These are phyloP conservation scores for Pao palembangensis DNA, from an alignment of 2,113 vertebrate species.

Conservation along the genomic window DNA sequence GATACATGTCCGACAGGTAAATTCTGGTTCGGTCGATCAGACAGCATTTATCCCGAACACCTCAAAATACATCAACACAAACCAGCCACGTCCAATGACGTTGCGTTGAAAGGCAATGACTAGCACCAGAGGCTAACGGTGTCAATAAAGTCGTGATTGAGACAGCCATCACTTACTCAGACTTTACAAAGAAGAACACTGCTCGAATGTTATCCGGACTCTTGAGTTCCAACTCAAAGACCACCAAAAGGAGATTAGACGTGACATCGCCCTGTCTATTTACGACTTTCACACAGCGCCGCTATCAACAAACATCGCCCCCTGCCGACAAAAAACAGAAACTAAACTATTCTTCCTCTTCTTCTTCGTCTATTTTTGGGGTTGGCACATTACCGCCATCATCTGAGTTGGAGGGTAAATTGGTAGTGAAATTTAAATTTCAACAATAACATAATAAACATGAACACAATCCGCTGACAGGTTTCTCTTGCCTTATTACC, in stretches of 20 bases:
- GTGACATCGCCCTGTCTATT: slow-evolving; percentile 32
- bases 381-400: not conserved
- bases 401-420: too few relatives aligned
- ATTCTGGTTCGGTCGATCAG: too few relatives aligned
- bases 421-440: too few relatives aligned
- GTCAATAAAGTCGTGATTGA: not conserved
- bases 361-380: not conserved
- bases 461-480: too few relatives aligned
- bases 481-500: too few relatives aligned
- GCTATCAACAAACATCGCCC: slow-evolving; percentile 33
- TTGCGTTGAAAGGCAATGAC: slow-evolving; percentile 9
- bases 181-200: not conserved
- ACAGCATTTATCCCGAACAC: too few relatives aligned
- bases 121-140: not conserved
- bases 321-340: not conserved
- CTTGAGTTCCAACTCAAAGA: slow-evolving; percentile 3
- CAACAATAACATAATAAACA: too few relatives aligned
- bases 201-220: slow-evolving; percentile 8
- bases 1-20: not conserved
- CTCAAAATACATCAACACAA: too few relatives aligned
- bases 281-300: not conserved
- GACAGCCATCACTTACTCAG: slow-evolving; percentile 13
- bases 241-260: not conserved
- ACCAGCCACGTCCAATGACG: not conserved
- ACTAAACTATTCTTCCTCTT: not conserved